Base-by-base conservation (phyloP, 2,888 invertebrate species). In the Euclidia mi region DNA sequence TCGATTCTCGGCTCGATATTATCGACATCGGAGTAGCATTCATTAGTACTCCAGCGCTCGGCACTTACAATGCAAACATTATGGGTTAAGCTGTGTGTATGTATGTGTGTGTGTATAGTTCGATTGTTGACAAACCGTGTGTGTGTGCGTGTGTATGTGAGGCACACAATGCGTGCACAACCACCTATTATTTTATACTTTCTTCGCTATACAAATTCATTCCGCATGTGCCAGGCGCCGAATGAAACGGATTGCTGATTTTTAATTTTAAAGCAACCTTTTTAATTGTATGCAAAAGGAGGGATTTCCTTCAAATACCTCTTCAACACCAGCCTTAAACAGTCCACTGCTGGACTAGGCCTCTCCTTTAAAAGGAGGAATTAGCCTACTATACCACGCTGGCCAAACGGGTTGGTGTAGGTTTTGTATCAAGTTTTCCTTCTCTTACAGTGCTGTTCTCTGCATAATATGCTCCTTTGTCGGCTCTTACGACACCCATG, bases 1-100 rank as follows among this genome's bases (percentile, higher is more conserved):
- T 80, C 78, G 83, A 82, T 84, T 82, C 76, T 59, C 49, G 79
- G 68, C 53, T 70, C 77, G 70, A 73, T 77, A 74, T 59, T 77
- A 76, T 77, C 72, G 74, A 61, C 60, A 62, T 58, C 34, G 62
- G 56, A 65, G 42, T 61, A 64, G 74, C 65, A 74, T 77, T 70
- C 71, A 76, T 77, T 77, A 77, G 58, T 60, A 56, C 60, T 57
- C 20, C 60, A 40, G 52, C 51, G 37, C 56, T 47, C 43, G 28
- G 52, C 32, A 51, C 53, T 59, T 62, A 68, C 78, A 77, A 77
- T 77, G 76, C 78, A 68, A 78, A 74, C 65, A 74, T 77, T 76
- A 76, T 65, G 71, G 66, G 47, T 64, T 68, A 50, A 45, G 9
- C 18, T 45, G 35, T 35, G 11, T 45, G 37, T 47, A 28, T 46